Percentiles rank a stretch among this genome's conserved stretches.
Evolutionary conservation across 2,113 vertebrate genomes (phyloP).

Genomic region (Sorex fumeus): DNA sequence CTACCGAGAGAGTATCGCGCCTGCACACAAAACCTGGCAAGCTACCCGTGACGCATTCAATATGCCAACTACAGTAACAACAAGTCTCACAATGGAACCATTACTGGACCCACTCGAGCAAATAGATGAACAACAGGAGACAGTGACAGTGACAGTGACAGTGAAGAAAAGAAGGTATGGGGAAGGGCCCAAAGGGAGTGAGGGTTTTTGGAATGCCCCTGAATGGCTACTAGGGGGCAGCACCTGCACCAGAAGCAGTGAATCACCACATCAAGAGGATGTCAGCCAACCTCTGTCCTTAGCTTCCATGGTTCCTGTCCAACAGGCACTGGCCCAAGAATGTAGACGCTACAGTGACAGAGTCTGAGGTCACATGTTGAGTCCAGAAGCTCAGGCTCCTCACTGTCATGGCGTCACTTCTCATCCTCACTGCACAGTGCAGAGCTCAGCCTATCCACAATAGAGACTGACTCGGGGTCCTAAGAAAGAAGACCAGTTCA

Average conservation of each 20-base stretch:
- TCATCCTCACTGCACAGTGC: neutral
- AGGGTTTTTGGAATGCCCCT: too few relatives aligned
- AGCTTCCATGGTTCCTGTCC: too few relatives aligned
- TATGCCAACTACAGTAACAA: too few relatives aligned
- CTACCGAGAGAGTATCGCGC: too few relatives aligned
- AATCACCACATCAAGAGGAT: neutral
- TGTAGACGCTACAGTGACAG: neutral
- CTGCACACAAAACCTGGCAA: too few relatives aligned
- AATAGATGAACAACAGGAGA: too few relatives aligned
- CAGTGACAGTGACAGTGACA: too few relatives aligned
- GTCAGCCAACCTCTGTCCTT: neutral
- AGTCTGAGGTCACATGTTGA: neutral
- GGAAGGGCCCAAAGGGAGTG: neutral
- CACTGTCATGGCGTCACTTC: neutral
- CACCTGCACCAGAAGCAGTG: neutral
- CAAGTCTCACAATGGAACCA: too few relatives aligned
- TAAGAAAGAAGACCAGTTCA: neutral
- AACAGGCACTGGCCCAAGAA: neutral
- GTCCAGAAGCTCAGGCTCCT: neutral
- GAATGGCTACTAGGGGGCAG: neutral
- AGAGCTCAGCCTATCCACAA: neutral
- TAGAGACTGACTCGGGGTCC: neutral
- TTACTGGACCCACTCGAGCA: too few relatives aligned
- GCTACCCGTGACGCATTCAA: too few relatives aligned
- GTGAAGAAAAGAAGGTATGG: too few relatives aligned